Percentiles rank a stretch among this genome's conserved stretches.
Conservation (phyloP, 2,113 vertebrate genomes). For the Ctenomys sociabilis region DNA sequence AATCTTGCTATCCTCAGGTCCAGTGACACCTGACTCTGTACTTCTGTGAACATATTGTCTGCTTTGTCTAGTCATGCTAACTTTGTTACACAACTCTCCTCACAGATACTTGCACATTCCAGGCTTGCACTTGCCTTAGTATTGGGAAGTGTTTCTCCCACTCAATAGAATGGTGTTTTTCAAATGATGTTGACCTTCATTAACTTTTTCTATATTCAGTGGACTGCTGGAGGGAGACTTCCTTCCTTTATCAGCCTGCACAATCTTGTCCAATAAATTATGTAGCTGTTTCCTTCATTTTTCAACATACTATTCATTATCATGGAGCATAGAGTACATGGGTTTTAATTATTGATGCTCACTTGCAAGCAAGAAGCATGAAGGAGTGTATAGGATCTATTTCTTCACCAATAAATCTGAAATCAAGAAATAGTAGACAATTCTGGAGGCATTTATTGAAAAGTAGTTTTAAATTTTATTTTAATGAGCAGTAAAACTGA, state of each 20-base stretch:
- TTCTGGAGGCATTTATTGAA: background rate
- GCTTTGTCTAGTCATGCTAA: background rate
- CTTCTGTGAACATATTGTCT: background rate
- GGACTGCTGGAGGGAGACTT: background rate
- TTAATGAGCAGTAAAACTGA: background rate
- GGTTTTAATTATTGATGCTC: background rate
- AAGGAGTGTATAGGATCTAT: background rate
- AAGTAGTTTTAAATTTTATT: background rate
- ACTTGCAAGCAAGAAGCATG: background rate
- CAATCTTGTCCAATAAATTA: too few relatives aligned
- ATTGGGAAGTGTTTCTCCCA: background rate
- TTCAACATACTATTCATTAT: background rate
- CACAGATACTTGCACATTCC: background rate
- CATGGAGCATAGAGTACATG: background rate
- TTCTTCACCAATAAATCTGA: background rate
- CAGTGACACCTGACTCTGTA: background rate
- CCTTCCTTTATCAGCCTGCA: too few relatives aligned
- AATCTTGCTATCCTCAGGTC: background rate
- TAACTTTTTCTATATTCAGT: background rate
- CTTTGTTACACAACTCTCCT: background rate
- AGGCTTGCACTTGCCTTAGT: background rate
- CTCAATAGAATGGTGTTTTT: background rate
- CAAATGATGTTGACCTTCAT: background rate
- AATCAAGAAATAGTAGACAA: background rate
- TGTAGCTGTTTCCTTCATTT: background rate